Base-by-base conservation (phyloP, 2,113 vertebrate species). In the Rostratula benghalensis region DNA sequence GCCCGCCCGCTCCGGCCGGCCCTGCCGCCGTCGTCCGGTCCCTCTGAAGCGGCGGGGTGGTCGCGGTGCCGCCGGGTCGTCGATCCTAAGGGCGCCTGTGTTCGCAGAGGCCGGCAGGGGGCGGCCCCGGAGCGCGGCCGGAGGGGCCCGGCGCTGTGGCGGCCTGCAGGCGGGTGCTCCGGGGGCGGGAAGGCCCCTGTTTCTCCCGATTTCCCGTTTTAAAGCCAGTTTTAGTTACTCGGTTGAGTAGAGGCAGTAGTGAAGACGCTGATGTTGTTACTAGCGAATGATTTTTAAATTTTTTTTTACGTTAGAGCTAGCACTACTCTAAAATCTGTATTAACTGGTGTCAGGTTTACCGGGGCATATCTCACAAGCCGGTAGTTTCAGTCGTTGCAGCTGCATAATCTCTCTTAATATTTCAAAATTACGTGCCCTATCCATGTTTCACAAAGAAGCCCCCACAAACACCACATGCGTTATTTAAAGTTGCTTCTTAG, bases 401-500 rank as follows among this genome's bases (percentile, higher is more conserved):
- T 25, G 39, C 31, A 1, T 50, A 5, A 15, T 3, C 33, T 35
- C 83, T n/a, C 28, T 7, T 48, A 57, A 10, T 27, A 11, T n/a
- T 35, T 13, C 50, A 9, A 6, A 14, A 11, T 20, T 8, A 30
- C 9, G 3, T 16, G 27, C 10, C 33, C 22, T 19, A 0, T 18
- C 59, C 4, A 10, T 5, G 9, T 7, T 24, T 71, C 68, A 4
- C 25, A 33, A 1, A 19, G 14, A 48, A 18, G 22, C 20, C 10
- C 51, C 6, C 15, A 0, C 13, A 12, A 17, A 1, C 8, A 1
- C 21, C 27, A 0, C n/a, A 0, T 30, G 41, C 6, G 2, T 19
- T 19, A 1, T 2, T 31, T 13, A 6, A 21, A 22, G 6, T 35
- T 2, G 3, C 23, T 41, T 5, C 3, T 39, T 13, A 37, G 24